These are phyloP conservation scores for Elephas maximus DNA, from an alignment of 2,113 vertebrate species.

Conservation along the genomic window DNA sequence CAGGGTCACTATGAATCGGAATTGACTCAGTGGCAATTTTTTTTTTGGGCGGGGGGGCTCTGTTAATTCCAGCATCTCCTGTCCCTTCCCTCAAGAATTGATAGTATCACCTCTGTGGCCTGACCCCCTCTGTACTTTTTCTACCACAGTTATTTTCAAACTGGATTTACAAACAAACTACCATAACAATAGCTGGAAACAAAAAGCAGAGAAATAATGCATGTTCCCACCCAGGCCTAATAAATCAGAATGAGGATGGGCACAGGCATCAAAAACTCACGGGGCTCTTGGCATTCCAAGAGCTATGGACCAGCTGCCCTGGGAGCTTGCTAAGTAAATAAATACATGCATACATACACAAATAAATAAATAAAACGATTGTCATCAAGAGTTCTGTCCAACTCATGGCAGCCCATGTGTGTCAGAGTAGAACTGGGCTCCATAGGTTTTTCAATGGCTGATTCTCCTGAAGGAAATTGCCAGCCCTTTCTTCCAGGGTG, in stretches of 20 bases:
- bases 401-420: too few species aligned
- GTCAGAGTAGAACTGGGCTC: too few species aligned
- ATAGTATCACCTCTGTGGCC: background rate
- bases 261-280: background rate
- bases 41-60: too few species aligned
- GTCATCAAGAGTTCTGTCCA: too few species aligned
- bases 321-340: background rate
- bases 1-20: background rate
- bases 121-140: background rate
- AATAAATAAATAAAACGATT: too few species aligned
- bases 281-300: background rate
- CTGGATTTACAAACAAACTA: background rate
- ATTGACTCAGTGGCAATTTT: too few species aligned
- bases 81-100: fast-evolving
- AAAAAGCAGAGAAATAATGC: background rate
- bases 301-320: background rate
- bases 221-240: background rate
- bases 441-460: too few species aligned
- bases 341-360: too few species aligned
- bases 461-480: too few species aligned
- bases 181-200: background rate
- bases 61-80: background rate
- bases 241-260: fast-evolving
- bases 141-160: background rate
- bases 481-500: too few species aligned